These are phyloP conservation scores for Falcunculus frontatus DNA, from an alignment of 2,113 vertebrate genomes.

Conservation along the genomic window DNA sequence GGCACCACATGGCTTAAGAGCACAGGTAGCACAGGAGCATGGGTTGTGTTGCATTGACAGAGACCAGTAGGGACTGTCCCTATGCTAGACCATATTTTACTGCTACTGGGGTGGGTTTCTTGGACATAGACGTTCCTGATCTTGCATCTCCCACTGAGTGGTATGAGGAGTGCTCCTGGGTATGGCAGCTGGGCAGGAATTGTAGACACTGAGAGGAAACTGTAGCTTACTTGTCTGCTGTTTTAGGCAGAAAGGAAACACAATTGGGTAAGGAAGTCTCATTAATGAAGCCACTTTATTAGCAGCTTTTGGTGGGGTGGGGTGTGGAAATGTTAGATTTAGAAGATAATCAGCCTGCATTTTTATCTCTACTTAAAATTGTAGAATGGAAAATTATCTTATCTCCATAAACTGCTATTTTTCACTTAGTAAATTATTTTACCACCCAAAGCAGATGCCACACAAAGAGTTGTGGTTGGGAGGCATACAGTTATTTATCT, in stretches of 20 bases:
- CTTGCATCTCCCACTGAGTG: background rate
- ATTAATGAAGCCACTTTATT: background rate
- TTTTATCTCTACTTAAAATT: background rate
- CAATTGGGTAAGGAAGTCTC: background rate
- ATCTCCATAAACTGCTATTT: background rate
- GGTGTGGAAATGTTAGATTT: background rate
- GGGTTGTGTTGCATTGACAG: accelerated
- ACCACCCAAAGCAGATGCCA: background rate
- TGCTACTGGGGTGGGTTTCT: background rate
- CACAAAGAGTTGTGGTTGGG: background rate
- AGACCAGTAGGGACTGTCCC: background rate
- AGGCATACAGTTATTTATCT: background rate
- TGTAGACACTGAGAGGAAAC: background rate
- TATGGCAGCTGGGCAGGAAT: accelerated
- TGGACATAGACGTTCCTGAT: background rate
- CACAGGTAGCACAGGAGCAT: accelerated
- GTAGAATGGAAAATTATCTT: background rate
- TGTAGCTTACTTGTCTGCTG: background rate
- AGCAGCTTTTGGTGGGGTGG: background rate
- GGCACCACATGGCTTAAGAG: background rate
- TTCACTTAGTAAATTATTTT: constrained; percentile 12
- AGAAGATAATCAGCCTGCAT: background rate
- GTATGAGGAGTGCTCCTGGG: background rate
- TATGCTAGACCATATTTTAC: background rate
- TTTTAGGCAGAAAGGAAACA: background rate